A percentile compares a stretch with the other conserved stretches of the same genome.
Conservation (phyloP, 2,888 invertebrate genomes). For the Stenichneumon culpator region DNA sequence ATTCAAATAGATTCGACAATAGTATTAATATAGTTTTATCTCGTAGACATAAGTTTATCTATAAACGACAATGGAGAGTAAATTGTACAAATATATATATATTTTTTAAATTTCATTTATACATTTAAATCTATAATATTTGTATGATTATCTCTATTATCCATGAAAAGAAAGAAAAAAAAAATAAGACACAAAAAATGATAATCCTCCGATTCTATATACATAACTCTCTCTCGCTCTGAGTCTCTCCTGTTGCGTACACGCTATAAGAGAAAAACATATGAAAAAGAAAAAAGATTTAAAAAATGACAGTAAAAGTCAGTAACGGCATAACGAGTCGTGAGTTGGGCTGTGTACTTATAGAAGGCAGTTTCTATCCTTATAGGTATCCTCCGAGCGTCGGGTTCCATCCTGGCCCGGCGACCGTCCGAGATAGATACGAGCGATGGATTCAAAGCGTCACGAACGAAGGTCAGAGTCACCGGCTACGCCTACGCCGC, state of each 20-base stretch:
- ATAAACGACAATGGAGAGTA: not conserved
- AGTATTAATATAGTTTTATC: not conserved
- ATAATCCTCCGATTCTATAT: slow-evolving; percentile 34
- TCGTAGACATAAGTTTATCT: slow-evolving; percentile 1
- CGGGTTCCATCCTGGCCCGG: slow-evolving; percentile 86
- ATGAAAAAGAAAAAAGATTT: slow-evolving; percentile 37
- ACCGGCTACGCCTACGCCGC: slow-evolving; percentile 80
- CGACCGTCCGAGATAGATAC: slow-evolving; percentile 82
- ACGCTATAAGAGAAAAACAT: slow-evolving; percentile 3
- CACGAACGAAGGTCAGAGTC: slow-evolving; percentile 85
- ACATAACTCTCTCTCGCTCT: slow-evolving; percentile 36
- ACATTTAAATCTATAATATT: slow-evolving; percentile 9
- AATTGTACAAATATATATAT: not conserved
- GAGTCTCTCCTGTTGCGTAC: slow-evolving; percentile 45
- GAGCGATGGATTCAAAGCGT: slow-evolving; percentile 86
- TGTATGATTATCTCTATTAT: not conserved
- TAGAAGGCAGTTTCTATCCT: slow-evolving; percentile 90
- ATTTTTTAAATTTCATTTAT: not conserved
- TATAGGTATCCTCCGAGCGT: slow-evolving; percentile 88
- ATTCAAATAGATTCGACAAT: not conserved
- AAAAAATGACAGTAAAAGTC: slow-evolving; percentile 8
- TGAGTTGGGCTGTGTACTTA: slow-evolving; percentile 83
- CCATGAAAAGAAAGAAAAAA: not conserved
- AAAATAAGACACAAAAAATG: slow-evolving; percentile 6
- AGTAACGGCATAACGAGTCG: slow-evolving; percentile 75